A percentile compares a stretch with the other conserved stretches of the same genome.
Evolutionary conservation across 2,888 invertebrate species (phyloP).

Genomic region (Lacanobia oleracea): DNA sequence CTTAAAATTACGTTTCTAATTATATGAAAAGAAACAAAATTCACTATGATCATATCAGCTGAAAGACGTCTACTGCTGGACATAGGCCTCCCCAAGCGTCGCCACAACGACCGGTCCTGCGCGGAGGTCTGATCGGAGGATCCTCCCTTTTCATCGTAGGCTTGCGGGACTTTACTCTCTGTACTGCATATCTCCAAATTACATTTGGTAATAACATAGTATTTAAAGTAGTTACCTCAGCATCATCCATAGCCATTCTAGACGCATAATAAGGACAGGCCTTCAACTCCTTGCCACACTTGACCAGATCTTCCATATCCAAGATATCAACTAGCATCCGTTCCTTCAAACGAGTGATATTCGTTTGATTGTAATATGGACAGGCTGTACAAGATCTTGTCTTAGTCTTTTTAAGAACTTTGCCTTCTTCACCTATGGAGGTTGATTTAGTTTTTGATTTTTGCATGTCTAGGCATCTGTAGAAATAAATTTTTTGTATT

Average conservation of each 20-base stretch:
- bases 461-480: constrained; percentile 95
- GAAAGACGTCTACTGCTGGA: too few relatives aligned
- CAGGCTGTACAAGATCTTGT: constrained; percentile 91
- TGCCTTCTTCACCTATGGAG: constrained; percentile 91
- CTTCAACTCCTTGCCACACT: constrained; percentile 92
- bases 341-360: constrained; percentile 92
- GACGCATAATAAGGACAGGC: constrained; percentile 99
- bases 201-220: too few relatives aligned
- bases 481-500: constrained; percentile 31
- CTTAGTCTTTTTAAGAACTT: constrained; percentile 92
- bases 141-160: too few relatives aligned
- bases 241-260: constrained; percentile 94
- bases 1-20: too few relatives aligned
- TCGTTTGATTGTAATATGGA: constrained; percentile 92
- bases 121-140: too few relatives aligned
- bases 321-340: constrained; percentile 92
- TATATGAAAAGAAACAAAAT: too few relatives aligned
- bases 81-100: too few relatives aligned
- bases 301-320: constrained; percentile 97
- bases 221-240: constrained; percentile 90
- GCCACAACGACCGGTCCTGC: too few relatives aligned
- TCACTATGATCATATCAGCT: too few relatives aligned
- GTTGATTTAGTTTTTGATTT: constrained; percentile 91
- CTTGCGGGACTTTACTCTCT: too few relatives aligned
- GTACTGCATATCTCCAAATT: too few relatives aligned